These are phyloP conservation scores for Ommatoiulus sabulosus DNA, from an alignment of 2,888 invertebrate genomes.

Conservation along the genomic window DNA sequence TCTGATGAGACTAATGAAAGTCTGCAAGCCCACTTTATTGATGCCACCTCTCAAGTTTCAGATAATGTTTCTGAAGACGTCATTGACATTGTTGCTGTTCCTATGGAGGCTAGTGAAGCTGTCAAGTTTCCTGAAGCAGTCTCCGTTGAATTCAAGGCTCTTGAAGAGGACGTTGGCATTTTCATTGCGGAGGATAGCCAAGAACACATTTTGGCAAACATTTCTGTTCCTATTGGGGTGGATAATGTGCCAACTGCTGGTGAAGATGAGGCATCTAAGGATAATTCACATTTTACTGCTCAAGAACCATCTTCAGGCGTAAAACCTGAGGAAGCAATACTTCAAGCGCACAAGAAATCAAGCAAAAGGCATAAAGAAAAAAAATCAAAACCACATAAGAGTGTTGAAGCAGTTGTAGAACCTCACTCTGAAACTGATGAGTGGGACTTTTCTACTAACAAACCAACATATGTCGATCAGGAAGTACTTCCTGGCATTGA, in stretches of 20 bases:
- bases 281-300: background rate
- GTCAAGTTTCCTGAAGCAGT: conserved; percentile 53
- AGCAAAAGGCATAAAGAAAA: background rate
- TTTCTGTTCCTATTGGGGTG: background rate
- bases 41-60: background rate
- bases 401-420: background rate
- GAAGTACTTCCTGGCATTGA: background rate
- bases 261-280: background rate
- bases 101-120: background rate
- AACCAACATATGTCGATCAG: background rate
- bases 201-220: background rate
- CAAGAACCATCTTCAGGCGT: background rate
- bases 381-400: background rate
- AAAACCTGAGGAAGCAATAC: background rate
- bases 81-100: background rate
- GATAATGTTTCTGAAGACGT: background rate
- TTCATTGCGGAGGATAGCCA: background rate
- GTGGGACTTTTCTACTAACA: background rate
- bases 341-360: background rate
- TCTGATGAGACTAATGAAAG: background rate
- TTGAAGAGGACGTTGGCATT: conserved; percentile 60
- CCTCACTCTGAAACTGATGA: background rate
- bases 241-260: background rate
- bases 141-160: background rate
- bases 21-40: background rate